These are phyloP conservation scores for Heliconius nattereri DNA, from an alignment of 1,140 invertebrate genomes.

Conservation along the genomic window DNA sequence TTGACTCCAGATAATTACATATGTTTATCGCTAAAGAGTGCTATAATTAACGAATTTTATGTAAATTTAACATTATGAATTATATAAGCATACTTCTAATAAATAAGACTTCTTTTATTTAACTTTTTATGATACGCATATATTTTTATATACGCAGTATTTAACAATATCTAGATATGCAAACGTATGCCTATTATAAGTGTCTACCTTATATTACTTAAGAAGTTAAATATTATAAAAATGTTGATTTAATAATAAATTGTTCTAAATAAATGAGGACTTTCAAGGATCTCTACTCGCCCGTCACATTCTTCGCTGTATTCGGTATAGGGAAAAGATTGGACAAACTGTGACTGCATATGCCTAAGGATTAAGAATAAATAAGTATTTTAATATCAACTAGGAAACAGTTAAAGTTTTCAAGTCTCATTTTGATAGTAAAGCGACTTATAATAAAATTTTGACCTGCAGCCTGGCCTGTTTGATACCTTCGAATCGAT, in stretches of 20 bases:
- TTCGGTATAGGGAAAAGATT: constrained; percentile 34
- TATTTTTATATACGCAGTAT: too few relatives aligned
- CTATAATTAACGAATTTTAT: background rate
- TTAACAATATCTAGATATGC: background rate
- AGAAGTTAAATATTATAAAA: background rate
- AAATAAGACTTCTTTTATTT: background rate
- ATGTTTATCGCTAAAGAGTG: background rate
- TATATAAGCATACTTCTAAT: too few relatives aligned
- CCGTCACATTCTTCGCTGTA: constrained; percentile 33
- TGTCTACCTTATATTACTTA: background rate
- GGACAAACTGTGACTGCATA: background rate
- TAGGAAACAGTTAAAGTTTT: constrained; percentile 50
- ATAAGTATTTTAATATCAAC: constrained; percentile 47
- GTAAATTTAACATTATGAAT: background rate
- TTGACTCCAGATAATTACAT: background rate
- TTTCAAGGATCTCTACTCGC: constrained; percentile 40
- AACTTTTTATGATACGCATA: background rate
- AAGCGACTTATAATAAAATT: constrained; percentile 49
- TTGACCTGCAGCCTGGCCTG: constrained; percentile 48
- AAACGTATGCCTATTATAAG: background rate
- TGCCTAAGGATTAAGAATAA: constrained; percentile 25
- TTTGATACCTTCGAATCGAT: constrained; percentile 56
- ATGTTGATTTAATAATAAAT: constrained; percentile 13
- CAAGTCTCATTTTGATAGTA: constrained; percentile 41
- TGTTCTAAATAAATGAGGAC: constrained; percentile 36